phyloP scores from a whole-genome alignment of 2,888 invertebrate genomes.

The Nephrocerus scutellatus region DNA sequence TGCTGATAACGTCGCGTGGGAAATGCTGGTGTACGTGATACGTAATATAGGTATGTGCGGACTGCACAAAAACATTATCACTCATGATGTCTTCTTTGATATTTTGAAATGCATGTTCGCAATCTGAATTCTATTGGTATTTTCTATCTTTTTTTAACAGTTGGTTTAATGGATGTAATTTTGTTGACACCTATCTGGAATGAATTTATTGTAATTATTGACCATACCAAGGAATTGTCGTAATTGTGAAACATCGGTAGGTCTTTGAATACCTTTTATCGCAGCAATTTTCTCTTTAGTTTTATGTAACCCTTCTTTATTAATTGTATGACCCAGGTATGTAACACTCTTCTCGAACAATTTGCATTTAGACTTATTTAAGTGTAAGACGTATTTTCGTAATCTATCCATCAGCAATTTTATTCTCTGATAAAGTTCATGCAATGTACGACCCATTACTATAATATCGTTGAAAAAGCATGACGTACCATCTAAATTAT shows the following conservation, averaged over 20 bases:
- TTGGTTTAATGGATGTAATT: slow-evolving; percentile 13
- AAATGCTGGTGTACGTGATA: no score
- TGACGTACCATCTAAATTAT: slow-evolving; percentile 12
- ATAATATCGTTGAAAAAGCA: slow-evolving; percentile 14
- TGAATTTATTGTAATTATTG: slow-evolving; percentile 19
- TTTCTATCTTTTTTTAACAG: slow-evolving; percentile 17
- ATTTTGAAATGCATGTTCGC: slow-evolving; percentile 25
- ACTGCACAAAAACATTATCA: slow-evolving; percentile 13
- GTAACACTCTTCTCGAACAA: slow-evolving; percentile 8
- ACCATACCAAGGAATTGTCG: slow-evolving; percentile 13
- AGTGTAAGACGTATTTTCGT: slow-evolving; percentile 6
- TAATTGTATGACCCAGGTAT: slow-evolving; percentile 28
- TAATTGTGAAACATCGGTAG: slow-evolving; percentile 20
- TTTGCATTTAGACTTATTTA: slow-evolving; percentile 8
- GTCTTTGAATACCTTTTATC: slow-evolving; percentile 7
- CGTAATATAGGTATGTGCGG: no score
- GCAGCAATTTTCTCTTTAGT: slow-evolving; percentile 26
- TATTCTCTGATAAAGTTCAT: slow-evolving; percentile 7
- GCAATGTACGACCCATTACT: slow-evolving; percentile 8
- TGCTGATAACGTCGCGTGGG: no score
- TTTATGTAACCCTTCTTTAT: slow-evolving; percentile 27
- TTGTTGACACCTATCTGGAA: slow-evolving; percentile 16
- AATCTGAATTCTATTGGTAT: slow-evolving; percentile 30
- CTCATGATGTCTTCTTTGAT: slow-evolving; percentile 28
- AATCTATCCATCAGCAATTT: slow-evolving; percentile 15